Evolutionary conservation across 2,888 invertebrate genomes (phyloP).

Genomic region (Parnassius apollo): DNA sequence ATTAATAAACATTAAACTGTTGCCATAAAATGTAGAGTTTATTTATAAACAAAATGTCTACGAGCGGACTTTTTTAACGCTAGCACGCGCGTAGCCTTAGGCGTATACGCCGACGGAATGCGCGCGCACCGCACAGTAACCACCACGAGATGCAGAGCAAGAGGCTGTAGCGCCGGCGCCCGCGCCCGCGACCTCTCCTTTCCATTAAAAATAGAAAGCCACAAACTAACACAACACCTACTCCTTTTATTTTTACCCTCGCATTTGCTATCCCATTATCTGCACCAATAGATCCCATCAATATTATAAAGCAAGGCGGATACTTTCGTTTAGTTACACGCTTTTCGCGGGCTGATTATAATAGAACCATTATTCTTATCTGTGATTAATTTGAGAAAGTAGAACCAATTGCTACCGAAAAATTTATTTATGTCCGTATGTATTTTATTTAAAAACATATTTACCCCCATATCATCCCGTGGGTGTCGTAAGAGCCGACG

Average conservation of each 20-base stretch:
- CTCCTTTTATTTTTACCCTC: constrained; percentile 75
- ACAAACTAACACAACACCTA: constrained; percentile 57
- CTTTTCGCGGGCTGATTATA: constrained; percentile 3
- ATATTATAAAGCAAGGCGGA: constrained; percentile 43
- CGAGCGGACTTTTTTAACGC: constrained; percentile 39
- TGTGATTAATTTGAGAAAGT: constrained; percentile 7
- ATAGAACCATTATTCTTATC: constrained; percentile 14
- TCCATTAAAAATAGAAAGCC: constrained; percentile 79
- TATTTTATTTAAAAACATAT: no score
- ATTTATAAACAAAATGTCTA: neutral
- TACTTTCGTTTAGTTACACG: constrained; percentile 51
- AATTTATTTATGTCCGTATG: neutral
- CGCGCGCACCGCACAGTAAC: constrained; percentile 59
- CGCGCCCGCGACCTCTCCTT: constrained; percentile 67
- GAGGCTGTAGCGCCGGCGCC: constrained; percentile 66
- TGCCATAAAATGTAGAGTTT: neutral
- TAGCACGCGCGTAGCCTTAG: constrained; percentile 69
- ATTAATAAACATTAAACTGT: no score
- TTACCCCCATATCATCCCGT: no score
- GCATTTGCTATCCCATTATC: constrained; percentile 61
- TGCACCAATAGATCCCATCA: constrained; percentile 54
- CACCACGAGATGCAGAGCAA: constrained; percentile 53
- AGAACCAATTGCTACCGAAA: neutral
- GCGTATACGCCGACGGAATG: constrained; percentile 74
- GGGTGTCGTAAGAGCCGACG: no score